phyloP scores from a whole-genome alignment of 2,113 vertebrate species.

The Oreochromis niloticus region DNA sequence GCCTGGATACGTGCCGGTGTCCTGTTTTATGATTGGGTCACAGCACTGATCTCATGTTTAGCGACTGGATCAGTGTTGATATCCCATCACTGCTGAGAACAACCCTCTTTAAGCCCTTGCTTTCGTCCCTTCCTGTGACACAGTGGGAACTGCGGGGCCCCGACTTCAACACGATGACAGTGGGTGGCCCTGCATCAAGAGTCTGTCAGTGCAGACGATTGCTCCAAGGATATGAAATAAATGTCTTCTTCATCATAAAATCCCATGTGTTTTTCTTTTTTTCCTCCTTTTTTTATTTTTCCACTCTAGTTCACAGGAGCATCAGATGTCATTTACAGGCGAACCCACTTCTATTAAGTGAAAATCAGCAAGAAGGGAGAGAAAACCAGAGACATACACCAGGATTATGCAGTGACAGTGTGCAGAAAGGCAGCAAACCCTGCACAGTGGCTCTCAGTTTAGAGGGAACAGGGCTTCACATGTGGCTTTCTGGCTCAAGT shows the following conservation, averaged over 20 bases:
- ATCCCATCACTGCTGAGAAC: slow-evolving; percentile 7
- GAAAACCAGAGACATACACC: neutral
- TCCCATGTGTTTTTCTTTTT: neutral
- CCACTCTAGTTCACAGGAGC: neutral
- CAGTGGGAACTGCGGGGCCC: neutral
- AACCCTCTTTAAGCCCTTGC: slow-evolving; percentile 13
- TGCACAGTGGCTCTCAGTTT: neutral
- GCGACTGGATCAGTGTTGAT: slow-evolving; percentile 46
- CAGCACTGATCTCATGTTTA: slow-evolving; percentile 43
- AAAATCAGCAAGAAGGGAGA: neutral
- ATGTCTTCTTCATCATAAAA: neutral
- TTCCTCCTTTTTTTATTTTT: neutral
- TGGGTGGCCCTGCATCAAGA: neutral
- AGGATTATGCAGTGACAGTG: neutral
- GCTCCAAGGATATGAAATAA: neutral
- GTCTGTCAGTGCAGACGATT: neutral
- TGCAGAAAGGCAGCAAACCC: neutral
- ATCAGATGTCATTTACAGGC: neutral
- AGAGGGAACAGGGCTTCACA: neutral
- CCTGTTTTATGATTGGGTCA: slow-evolving; percentile 53
- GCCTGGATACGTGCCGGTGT: slow-evolving; percentile 30
- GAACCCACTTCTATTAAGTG: neutral
- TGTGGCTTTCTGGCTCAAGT: neutral
- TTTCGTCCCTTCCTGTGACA: neutral
- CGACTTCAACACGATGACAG: neutral